These are phyloP conservation scores for Myopa tessellatipennis DNA, from an alignment of 2,888 invertebrate genomes.

Conservation along the genomic window DNA sequence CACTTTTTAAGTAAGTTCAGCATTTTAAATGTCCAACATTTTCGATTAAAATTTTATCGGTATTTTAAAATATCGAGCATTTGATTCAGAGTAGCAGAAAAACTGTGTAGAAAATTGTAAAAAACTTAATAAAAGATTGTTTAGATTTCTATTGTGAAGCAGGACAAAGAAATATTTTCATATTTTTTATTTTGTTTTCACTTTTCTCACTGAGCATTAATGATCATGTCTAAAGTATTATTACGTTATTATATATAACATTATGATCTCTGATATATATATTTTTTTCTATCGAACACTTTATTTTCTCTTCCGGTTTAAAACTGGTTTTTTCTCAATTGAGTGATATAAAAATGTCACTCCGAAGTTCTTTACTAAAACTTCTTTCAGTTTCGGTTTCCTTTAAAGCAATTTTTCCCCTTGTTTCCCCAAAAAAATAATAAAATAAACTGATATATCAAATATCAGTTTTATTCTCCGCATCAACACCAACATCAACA, in stretches of 20 bases:
- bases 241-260: too few relatives aligned
- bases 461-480: not conserved
- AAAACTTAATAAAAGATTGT: too few relatives aligned
- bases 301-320: too few relatives aligned
- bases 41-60: constrained; percentile 19
- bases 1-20: constrained; percentile 25
- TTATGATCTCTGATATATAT: too few relatives aligned
- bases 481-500: not conserved
- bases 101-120: not conserved
- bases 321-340: too few relatives aligned
- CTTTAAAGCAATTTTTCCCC: too few relatives aligned
- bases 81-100: not conserved
- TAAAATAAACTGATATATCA: not conserved
- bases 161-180: not conserved
- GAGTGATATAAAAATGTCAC: too few relatives aligned
- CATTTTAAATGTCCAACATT: constrained; percentile 24
- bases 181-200: not conserved
- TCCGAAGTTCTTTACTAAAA: too few relatives aligned
- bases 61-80: constrained; percentile 1
- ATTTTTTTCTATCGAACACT: too few relatives aligned
- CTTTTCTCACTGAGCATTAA: too few relatives aligned
- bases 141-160: constrained; percentile 19
- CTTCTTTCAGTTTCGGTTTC: too few relatives aligned
- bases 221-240: not conserved
- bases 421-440: too few relatives aligned